Evolutionary conservation across 2,888 invertebrate species (phyloP).

Genomic region (Nipponacmea schrenckii): DNA sequence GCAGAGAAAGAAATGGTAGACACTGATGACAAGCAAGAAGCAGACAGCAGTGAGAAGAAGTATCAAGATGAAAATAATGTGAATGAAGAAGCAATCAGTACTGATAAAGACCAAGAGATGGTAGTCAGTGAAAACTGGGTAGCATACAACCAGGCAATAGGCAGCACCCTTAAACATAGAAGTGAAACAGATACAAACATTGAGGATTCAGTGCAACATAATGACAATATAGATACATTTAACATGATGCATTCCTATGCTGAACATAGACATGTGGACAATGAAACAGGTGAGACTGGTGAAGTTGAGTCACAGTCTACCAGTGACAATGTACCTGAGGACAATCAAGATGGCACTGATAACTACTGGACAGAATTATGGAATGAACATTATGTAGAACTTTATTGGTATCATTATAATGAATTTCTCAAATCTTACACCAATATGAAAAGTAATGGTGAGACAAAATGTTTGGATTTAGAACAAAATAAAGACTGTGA

Average conservation of each 20-base stretch:
- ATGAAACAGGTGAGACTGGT: slow-evolving; percentile 18
- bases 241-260: slow-evolving; percentile 54
- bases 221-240: slow-evolving; percentile 42
- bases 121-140: slow-evolving; percentile 22
- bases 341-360: slow-evolving; percentile 29
- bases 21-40: slow-evolving; percentile 8
- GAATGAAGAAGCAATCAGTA: neutral
- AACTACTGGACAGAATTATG: slow-evolving; percentile 56
- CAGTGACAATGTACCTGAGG: slow-evolving; percentile 1
- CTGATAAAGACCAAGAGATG: neutral
- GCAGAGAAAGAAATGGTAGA: slow-evolving; percentile 12
- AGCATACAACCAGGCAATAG: slow-evolving; percentile 32
- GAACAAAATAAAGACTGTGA: slow-evolving; percentile 1
- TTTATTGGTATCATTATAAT: slow-evolving; percentile 57
- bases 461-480: slow-evolving; percentile 1
- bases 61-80: neutral
- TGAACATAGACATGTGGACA: slow-evolving; percentile 10
- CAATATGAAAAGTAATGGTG: slow-evolving; percentile 14
- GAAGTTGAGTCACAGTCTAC: slow-evolving; percentile 16
- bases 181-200: slow-evolving; percentile 19
- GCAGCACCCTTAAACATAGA: slow-evolving; percentile 24
- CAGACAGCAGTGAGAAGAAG: neutral
- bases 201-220: slow-evolving; percentile 10
- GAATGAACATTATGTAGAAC: slow-evolving; percentile 59
- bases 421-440: slow-evolving; percentile 37